Percentiles rank a stretch among this genome's conserved stretches.
Conservation (phyloP, 2,113 vertebrate genomes). For the Octodon degus region DNA sequence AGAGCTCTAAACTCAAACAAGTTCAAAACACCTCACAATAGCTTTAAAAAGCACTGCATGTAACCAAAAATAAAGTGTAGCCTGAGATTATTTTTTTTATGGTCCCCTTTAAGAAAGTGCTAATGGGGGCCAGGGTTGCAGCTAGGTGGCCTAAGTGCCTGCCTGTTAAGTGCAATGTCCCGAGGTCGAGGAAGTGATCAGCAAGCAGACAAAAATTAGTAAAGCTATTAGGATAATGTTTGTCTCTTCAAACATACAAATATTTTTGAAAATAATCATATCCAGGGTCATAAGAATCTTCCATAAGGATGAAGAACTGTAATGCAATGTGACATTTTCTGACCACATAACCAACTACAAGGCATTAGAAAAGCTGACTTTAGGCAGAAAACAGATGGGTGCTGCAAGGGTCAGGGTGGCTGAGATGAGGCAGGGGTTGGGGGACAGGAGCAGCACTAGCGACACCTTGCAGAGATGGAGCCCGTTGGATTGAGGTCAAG, state of each 20-base stretch:
- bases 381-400: background rate
- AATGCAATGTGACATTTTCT: background rate
- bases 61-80: background rate
- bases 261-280: background rate
- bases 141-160: no score
- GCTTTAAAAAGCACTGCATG: background rate
- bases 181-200: no score
- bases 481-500: no score
- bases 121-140: background rate
- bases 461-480: background rate
- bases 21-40: background rate
- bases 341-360: background rate
- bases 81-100: background rate
- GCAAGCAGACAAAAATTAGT: background rate
- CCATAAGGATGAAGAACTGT: background rate
- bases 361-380: background rate
- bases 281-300: background rate
- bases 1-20: background rate
- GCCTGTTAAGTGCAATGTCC: no score
- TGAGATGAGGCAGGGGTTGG: background rate
- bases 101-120: background rate
- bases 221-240: background rate
- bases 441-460: rapidly evolving
- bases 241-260: background rate
- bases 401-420: background rate